Percentiles rank a stretch among this genome's conserved stretches.
phyloP scores from a whole-genome alignment of 92 coral and sea anemone species.

The Porites rus region DNA sequence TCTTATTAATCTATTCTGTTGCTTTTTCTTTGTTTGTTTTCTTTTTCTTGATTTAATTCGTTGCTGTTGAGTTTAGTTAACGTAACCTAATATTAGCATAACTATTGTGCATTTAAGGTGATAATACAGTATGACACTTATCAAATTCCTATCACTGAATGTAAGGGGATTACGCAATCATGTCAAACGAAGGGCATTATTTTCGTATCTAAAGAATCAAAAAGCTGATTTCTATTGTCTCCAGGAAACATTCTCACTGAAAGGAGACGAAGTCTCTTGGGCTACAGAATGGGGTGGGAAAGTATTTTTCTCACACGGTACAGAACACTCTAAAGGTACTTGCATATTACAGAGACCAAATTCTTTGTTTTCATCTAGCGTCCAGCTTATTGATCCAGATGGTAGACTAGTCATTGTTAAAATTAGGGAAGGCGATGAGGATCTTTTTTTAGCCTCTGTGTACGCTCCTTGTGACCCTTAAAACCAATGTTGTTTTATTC shows the following conservation, averaged over 20 bases:
- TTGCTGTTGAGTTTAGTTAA: too few relatives aligned
- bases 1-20: too few relatives aligned
- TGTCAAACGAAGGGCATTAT: background rate
- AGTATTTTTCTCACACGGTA: background rate
- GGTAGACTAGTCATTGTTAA: background rate
- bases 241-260: background rate
- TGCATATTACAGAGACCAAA: background rate
- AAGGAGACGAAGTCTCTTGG: background rate
- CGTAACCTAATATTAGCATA: too few relatives aligned
- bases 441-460: background rate
- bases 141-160: background rate
- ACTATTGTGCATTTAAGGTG: too few relatives aligned
- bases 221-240: too few relatives aligned
- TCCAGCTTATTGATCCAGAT: too few relatives aligned
- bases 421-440: background rate
- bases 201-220: too few relatives aligned
- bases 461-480: slow-evolving; percentile 1
- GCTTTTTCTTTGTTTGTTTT: too few relatives aligned
- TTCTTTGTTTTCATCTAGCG: too few relatives aligned
- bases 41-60: too few relatives aligned
- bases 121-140: background rate
- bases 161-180: background rate
- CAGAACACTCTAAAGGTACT: background rate
- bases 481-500: background rate
- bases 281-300: background rate